Conservation (phyloP, 2,797 vertebrate genomes). For the Pseudochromis fuscus region DNA sequence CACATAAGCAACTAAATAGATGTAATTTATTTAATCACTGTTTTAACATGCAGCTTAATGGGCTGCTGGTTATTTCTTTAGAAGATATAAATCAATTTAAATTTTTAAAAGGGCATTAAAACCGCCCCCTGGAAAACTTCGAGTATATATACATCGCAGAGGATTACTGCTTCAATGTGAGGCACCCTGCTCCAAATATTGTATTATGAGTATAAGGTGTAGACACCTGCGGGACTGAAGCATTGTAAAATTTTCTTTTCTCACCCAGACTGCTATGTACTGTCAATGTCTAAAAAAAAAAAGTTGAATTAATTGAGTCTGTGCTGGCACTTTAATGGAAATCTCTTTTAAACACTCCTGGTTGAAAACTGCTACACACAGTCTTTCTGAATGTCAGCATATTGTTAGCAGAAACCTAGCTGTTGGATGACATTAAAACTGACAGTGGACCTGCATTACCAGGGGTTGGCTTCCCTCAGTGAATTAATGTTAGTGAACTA, state of each 20-base stretch:
- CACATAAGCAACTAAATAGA: conserved; percentile 15
- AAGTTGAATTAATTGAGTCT: background rate
- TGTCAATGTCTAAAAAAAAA: background rate
- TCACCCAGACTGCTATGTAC: background rate
- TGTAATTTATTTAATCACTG: conserved; percentile 6
- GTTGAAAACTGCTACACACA: background rate
- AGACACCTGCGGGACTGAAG: background rate
- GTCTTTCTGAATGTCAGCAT: conserved; percentile 15
- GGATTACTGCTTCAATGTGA: background rate
- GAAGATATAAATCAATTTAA: conserved; percentile 8
- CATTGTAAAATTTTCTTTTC: background rate
- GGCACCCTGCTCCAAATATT: background rate
- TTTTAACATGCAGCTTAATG: conserved; percentile 18
- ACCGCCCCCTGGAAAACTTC: background rate
- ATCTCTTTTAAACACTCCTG: conserved; percentile 1
- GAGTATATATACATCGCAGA: background rate
- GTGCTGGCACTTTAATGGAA: no score
- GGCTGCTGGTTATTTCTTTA: background rate
- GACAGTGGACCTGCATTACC: conserved; percentile 13
- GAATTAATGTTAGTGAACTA: conserved; percentile 15
- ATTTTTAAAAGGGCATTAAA: background rate
- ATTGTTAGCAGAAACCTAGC: background rate
- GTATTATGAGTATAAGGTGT: background rate
- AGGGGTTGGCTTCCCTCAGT: conserved; percentile 4
- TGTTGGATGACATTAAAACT: conserved; percentile 27